Conservation (phyloP, 2,797 vertebrate genomes). For the Vireo griseus region DNA sequence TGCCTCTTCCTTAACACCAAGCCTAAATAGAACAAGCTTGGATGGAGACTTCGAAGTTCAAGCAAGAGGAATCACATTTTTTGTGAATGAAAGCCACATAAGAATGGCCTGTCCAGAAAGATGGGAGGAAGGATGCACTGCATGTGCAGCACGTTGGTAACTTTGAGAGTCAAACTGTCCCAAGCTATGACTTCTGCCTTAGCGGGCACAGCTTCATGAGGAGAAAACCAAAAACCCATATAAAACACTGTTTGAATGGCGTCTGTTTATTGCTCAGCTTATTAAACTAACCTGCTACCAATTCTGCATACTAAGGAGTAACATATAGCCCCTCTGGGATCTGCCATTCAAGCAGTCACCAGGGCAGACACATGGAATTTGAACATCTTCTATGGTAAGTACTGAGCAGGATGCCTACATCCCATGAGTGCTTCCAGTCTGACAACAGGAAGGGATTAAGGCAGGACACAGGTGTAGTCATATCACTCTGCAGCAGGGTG, state of each 20-base stretch:
- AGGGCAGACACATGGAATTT: neutral
- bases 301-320: neutral
- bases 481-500: neutral
- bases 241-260: neutral
- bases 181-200: neutral
- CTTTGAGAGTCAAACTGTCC: neutral
- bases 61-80: neutral
- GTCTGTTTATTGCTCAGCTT: neutral
- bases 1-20: neutral
- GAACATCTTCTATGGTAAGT: neutral
- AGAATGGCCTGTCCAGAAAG: neutral
- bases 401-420: neutral
- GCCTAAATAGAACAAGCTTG: neutral
- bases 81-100: neutral
- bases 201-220: neutral
- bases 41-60: neutral
- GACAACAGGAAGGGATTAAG: neutral
- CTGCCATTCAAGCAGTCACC: neutral
- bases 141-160: neutral
- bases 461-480: neutral
- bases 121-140: neutral
- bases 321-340: neutral
- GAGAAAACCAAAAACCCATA: rapidly evolving
- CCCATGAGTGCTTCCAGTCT: neutral
- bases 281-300: neutral